Conservation (phyloP, 1,140 invertebrate species). For the Leptonema lineaticorne region DNA sequence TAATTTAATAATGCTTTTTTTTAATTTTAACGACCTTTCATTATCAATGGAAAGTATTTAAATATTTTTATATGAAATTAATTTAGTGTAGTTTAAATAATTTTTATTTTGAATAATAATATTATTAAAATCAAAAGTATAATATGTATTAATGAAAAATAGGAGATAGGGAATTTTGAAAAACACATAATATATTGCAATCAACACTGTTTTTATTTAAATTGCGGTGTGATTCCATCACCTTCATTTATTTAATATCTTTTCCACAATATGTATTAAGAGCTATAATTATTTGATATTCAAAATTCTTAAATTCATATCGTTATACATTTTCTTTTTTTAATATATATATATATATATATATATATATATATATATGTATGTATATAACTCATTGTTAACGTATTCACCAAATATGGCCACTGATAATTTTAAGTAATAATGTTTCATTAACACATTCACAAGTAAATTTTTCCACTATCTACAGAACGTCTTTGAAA, state of each 20-base stretch:
- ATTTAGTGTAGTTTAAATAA: too few relatives aligned
- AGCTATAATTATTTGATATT: slow-evolving; percentile 35
- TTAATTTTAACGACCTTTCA: too few relatives aligned
- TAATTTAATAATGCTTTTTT: too few relatives aligned
- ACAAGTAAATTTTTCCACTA: slow-evolving; percentile 4
- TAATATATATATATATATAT: slow-evolving; percentile 1
- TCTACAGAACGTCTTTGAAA: slow-evolving; percentile 7
- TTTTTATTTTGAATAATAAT: too few relatives aligned
- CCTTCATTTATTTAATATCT: slow-evolving; percentile 27
- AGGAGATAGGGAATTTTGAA: background rate
- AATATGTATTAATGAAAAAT: background rate
- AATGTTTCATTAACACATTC: slow-evolving; percentile 5
- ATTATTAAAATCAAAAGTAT: too few relatives aligned
- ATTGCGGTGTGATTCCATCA: slow-evolving; percentile 41
- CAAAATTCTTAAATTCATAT: slow-evolving; percentile 35
- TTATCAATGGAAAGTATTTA: too few relatives aligned
- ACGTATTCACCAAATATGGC: background rate
- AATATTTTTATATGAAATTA: too few relatives aligned
- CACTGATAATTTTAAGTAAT: background rate
- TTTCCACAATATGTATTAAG: slow-evolving; percentile 26
- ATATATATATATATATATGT: too few relatives aligned
- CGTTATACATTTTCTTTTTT: slow-evolving; percentile 38
- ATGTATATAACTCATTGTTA: slow-evolving; percentile 14
- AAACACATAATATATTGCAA: slow-evolving; percentile 30
- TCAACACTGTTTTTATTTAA: slow-evolving; percentile 41